Evolutionary conservation across 2,797 vertebrate species (phyloP).

Genomic region (Cynodonichthys magdalenae): DNA sequence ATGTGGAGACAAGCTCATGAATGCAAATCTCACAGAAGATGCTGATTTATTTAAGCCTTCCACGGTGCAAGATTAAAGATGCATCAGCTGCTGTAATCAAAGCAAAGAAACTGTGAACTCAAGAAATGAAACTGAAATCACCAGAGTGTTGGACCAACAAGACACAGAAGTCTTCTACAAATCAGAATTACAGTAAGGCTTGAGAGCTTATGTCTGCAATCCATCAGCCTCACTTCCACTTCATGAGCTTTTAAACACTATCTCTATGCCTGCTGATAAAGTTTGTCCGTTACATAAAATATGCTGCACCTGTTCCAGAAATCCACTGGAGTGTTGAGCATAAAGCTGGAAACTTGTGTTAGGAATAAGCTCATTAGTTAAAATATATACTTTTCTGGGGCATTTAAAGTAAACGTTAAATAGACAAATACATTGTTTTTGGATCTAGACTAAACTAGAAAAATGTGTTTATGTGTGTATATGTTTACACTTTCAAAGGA

Average conservation of each 20-base stretch:
- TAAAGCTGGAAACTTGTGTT: too few relatives aligned
- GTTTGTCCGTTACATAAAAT: neutral
- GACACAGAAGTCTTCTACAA: conserved; percentile 7
- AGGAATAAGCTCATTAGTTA: too few relatives aligned
- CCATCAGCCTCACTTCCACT: conserved; percentile 6
- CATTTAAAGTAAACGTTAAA: too few relatives aligned
- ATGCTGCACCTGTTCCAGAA: neutral
- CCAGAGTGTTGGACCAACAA: neutral
- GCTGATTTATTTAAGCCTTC: neutral
- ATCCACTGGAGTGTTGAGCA: too few relatives aligned
- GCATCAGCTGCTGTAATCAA: conserved; percentile 5
- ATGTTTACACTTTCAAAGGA: too few relatives aligned
- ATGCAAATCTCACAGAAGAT: conserved; percentile 1
- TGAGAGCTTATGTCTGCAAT: conserved; percentile 8
- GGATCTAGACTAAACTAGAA: too few relatives aligned
- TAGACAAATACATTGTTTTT: too few relatives aligned
- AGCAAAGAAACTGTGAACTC: neutral
- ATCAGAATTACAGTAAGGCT: conserved; percentile 1
- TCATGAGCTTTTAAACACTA: conserved; percentile 2
- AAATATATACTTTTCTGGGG: too few relatives aligned
- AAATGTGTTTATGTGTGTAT: too few relatives aligned
- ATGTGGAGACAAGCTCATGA: conserved; percentile 1
- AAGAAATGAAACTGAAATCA: neutral
- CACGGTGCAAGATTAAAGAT: conserved; percentile 13
- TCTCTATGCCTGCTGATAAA: conserved; percentile 8